Evolutionary conservation across 1,140 invertebrate species (phyloP).

Genomic region (Notospermus geniculatus): DNA sequence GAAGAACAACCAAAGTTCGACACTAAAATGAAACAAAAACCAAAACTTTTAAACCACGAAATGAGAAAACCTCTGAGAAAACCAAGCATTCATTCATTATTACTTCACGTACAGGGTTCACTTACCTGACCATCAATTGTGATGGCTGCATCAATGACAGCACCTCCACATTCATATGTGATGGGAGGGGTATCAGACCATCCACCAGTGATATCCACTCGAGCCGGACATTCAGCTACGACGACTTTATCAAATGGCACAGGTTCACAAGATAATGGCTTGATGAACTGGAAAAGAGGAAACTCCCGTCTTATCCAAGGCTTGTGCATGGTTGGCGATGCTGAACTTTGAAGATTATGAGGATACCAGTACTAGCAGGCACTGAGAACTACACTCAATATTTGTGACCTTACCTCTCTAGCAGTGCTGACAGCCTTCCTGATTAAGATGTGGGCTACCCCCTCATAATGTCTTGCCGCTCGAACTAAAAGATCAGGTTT

Average conservation of each 20-base stretch:
- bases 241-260: conserved; percentile 48
- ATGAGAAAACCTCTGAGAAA: no score
- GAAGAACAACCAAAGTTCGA: no score
- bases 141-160: conserved; percentile 57
- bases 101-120: no score
- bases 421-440: conserved; percentile 56
- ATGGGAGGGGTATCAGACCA: conserved; percentile 64
- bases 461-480: conserved; percentile 61
- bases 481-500: conserved; percentile 55
- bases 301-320: background rate
- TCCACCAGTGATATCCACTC: conserved; percentile 60
- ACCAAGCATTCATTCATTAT: no score
- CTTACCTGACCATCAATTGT: conserved; percentile 52
- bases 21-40: no score
- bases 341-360: no score
- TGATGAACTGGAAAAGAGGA: conserved; percentile 16
- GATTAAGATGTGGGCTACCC: conserved; percentile 59
- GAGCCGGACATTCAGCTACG: conserved; percentile 58
- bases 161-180: conserved; percentile 61
- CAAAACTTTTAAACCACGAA: background rate
- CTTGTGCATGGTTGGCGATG: no score
- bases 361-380: no score
- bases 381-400: no score
- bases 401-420: conserved; percentile 48
- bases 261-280: conserved; percentile 33